These are phyloP conservation scores for Phaedon cochleariae DNA, from an alignment of 2,888 invertebrate species.

Conservation along the genomic window DNA sequence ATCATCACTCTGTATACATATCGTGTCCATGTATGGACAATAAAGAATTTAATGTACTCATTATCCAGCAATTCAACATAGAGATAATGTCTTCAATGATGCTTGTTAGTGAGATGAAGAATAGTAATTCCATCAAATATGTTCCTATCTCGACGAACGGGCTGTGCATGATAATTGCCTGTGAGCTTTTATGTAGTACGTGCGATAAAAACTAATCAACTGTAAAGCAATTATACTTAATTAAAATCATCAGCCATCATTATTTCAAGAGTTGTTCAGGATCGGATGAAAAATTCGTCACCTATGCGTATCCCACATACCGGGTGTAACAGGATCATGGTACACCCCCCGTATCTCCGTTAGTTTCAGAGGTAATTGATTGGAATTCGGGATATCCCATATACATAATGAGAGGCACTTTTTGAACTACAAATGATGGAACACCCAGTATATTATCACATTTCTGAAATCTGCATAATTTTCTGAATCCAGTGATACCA, in stretches of 20 bases:
- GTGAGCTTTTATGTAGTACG: not conserved
- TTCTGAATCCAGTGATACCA: too few relatives aligned
- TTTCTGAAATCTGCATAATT: too few relatives aligned
- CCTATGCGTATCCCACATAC: too few relatives aligned
- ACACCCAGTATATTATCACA: too few relatives aligned
- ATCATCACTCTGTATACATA: not conserved
- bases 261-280: not conserved
- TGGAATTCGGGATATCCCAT: too few relatives aligned
- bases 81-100: not conserved
- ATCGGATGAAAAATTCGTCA: not conserved
- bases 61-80: not conserved
- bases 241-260: not conserved
- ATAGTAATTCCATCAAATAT: not conserved
- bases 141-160: not conserved
- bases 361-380: too few relatives aligned
- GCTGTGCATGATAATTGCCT: not conserved
- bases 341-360: too few relatives aligned
- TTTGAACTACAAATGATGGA: too few relatives aligned
- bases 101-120: not conserved
- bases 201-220: not conserved
- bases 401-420: too few relatives aligned
- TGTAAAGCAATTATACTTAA: not conserved
- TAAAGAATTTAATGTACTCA: not conserved
- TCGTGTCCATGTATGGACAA: not conserved
- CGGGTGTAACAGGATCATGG: too few relatives aligned